phyloP scores from a whole-genome alignment of 2,888 invertebrate genomes.

The Helicoverpa assulta region DNA sequence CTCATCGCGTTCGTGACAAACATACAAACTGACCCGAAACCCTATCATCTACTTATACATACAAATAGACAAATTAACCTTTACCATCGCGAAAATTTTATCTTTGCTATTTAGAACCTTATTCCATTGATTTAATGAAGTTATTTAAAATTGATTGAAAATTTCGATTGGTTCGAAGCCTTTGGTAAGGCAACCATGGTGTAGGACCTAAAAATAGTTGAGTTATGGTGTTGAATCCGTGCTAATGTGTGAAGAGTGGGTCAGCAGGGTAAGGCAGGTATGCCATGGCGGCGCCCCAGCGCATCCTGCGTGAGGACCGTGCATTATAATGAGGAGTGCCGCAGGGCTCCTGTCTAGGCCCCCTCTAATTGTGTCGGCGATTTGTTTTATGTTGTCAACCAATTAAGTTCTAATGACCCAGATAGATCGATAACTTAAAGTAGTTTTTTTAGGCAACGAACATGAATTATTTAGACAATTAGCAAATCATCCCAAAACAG shows the following conservation, averaged over 20 bases:
- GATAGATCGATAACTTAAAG: background rate
- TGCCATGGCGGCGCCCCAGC: constrained; percentile 65
- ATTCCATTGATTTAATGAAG: constrained; percentile 34
- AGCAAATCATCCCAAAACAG: background rate
- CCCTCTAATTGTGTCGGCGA: constrained; percentile 34
- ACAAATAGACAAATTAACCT: constrained; percentile 72
- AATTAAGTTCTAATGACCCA: background rate
- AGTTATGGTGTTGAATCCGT: constrained; percentile 75
- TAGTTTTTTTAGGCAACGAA: background rate
- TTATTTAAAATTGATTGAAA: constrained; percentile 5
- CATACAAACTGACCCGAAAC: constrained; percentile 67
- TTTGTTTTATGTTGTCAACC: constrained; percentile 4
- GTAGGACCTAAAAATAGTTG: constrained; percentile 67
- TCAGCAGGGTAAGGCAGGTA: constrained; percentile 79
- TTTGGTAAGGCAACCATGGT: constrained; percentile 58
- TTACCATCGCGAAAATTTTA: constrained; percentile 43
- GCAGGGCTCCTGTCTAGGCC: constrained; percentile 57
- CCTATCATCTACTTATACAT: constrained; percentile 62
- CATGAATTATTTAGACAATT: background rate
- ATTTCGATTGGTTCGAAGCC: constrained; percentile 51
- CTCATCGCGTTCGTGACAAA: constrained; percentile 64
- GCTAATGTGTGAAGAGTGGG: constrained; percentile 80
- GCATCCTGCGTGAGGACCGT: constrained; percentile 71
- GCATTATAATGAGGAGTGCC: constrained; percentile 78
- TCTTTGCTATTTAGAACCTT: constrained; percentile 51